Percentiles rank a stretch among this genome's conserved stretches.
phyloP scores from a whole-genome alignment of 2,113 vertebrate genomes.

The Prunella himalayana region DNA sequence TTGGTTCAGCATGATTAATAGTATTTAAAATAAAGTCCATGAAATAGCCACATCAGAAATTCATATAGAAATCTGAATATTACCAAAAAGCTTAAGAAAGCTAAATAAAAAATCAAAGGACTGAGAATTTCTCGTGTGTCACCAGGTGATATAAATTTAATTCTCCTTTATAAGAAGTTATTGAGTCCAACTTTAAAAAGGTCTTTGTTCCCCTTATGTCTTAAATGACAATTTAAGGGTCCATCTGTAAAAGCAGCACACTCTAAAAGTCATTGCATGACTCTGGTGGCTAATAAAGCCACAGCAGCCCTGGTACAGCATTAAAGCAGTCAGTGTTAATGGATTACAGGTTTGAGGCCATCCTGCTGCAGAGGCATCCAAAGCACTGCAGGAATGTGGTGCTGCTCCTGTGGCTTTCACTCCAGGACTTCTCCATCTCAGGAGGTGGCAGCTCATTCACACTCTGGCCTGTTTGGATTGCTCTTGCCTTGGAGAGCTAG shows the following conservation, averaged over 20 bases:
- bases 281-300: not conserved
- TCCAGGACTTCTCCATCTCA: not conserved
- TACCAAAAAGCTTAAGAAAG: not conserved
- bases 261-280: not conserved
- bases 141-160: not conserved
- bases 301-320: not conserved
- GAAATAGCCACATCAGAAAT: not conserved
- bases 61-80: not conserved
- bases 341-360: not conserved
- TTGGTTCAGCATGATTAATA: not conserved
- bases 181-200: not conserved
- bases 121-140: not conserved
- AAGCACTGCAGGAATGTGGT: slow-evolving; percentile 12
- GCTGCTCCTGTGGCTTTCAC: fast-evolving
- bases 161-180: not conserved
- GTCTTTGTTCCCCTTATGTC: not conserved
- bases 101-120: not conserved
- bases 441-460: not conserved
- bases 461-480: not conserved
- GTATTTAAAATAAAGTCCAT: not conserved
- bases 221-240: not conserved
- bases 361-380: not conserved
- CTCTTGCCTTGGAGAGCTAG: not conserved
- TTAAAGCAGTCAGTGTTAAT: not conserved
- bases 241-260: not conserved